A percentile compares a stretch with the other conserved stretches of the same genome.
Conservation (phyloP, 1,140 invertebrate genomes). For the Eriocheir sinensis region DNA sequence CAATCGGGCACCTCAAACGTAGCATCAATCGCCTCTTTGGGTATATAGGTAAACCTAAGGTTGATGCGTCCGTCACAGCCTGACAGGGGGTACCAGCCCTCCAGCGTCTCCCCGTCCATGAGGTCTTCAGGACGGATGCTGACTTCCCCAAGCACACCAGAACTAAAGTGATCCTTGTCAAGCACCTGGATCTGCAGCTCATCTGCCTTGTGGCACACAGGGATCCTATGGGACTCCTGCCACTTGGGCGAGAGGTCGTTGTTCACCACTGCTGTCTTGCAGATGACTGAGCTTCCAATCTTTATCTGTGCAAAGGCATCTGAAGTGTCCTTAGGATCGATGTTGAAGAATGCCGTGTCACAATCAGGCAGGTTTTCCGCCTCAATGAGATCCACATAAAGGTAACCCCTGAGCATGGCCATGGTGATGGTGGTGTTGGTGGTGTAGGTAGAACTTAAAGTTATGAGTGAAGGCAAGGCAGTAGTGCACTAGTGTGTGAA, state of each 20-base stretch:
- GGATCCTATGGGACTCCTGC: conserved; percentile 79
- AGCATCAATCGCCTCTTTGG: conserved; percentile 76
- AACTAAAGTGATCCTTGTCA: conserved; percentile 79
- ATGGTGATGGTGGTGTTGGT: conserved; percentile 52
- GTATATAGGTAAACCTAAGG: conserved; percentile 77
- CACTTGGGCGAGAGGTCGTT: conserved; percentile 79
- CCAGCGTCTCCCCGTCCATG: conserved; percentile 74
- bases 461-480: background rate
- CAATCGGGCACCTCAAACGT: conserved; percentile 78
- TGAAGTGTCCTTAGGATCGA: conserved; percentile 79
- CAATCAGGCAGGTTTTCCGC: conserved; percentile 79
- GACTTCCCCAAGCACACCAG: conserved; percentile 74
- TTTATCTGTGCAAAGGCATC: conserved; percentile 79
- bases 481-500: conserved; percentile 35
- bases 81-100: conserved; percentile 78
- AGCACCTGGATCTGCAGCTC: conserved; percentile 75
- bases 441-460: background rate
- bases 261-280: conserved; percentile 79
- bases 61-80: conserved; percentile 78
- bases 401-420: conserved; percentile 78
- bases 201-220: conserved; percentile 77
- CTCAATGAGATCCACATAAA: conserved; percentile 78
- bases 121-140: conserved; percentile 77
- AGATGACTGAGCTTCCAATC: conserved; percentile 76
- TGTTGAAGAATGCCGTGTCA: conserved; percentile 80